Conservation (phyloP, 2,888 invertebrate species). For the Cheilosia scutellata region DNA sequence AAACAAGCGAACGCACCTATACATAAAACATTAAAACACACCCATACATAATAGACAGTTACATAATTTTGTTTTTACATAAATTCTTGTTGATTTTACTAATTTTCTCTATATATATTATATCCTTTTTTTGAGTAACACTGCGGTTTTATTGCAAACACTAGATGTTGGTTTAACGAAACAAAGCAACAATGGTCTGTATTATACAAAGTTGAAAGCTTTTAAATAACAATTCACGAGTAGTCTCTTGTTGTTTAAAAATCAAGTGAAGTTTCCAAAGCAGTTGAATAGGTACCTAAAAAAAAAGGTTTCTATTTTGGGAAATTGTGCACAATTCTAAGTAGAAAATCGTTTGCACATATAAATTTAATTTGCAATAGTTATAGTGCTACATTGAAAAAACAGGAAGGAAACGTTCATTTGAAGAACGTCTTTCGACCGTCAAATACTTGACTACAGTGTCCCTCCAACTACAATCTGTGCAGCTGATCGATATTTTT, state of each 20-base stretch:
- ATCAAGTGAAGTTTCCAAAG: not conserved
- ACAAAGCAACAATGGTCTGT: slow-evolving; percentile 42
- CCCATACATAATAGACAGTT: slow-evolving; percentile 23
- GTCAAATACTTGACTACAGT: no score
- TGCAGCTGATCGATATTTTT: no score
- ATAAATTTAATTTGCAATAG: no score
- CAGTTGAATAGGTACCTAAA: no score
- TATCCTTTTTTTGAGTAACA: slow-evolving; percentile 37
- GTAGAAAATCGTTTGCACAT: no score
- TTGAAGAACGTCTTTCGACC: no score
- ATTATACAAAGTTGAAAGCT: slow-evolving; percentile 42
- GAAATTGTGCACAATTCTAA: no score
- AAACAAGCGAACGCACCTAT: slow-evolving; percentile 54
- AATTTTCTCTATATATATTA: slow-evolving; percentile 1
- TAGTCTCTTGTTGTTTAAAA: not conserved
- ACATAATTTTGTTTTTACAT: slow-evolving; percentile 8
- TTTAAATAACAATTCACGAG: slow-evolving; percentile 10
- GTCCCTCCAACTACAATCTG: no score
- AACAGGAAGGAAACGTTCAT: no score
- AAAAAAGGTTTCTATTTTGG: no score
- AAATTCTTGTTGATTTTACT: slow-evolving; percentile 9
- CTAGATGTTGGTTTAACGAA: slow-evolving; percentile 44
- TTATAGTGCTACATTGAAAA: no score
- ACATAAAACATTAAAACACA: slow-evolving; percentile 52
- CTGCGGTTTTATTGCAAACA: slow-evolving; percentile 49